Conservation (phyloP, 1,140 invertebrate genomes). For the Drosophila neocordata region DNA sequence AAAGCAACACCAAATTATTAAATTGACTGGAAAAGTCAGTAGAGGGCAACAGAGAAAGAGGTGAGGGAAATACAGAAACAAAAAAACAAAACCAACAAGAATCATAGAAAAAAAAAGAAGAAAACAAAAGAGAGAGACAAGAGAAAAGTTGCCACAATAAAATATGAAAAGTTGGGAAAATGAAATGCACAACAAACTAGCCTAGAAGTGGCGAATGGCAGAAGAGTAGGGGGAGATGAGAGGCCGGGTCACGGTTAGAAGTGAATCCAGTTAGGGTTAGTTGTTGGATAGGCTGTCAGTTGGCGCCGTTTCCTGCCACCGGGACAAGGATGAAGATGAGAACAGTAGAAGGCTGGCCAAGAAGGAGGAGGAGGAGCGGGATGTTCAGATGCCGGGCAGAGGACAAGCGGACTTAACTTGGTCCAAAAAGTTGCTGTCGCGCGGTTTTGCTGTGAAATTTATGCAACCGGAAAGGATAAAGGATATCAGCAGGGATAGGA, state of each 20-base stretch:
- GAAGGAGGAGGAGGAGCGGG: neutral
- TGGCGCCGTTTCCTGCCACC: slow-evolving; percentile 65
- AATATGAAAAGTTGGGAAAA: slow-evolving; percentile 58
- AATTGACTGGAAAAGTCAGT: slow-evolving; percentile 56
- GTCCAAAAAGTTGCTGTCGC: slow-evolving; percentile 44
- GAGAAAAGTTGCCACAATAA: slow-evolving; percentile 42
- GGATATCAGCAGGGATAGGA: slow-evolving; percentile 55
- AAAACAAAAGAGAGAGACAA: neutral
- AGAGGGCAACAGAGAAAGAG: neutral
- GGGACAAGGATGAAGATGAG: slow-evolving; percentile 44
- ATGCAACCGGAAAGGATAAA: slow-evolving; percentile 68
- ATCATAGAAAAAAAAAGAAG: slow-evolving; percentile 21
- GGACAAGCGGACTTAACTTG: slow-evolving; percentile 44
- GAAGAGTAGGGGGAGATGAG: too few species aligned
- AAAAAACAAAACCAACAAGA: slow-evolving; percentile 20
- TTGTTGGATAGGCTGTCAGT: slow-evolving; percentile 60
- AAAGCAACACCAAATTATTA: slow-evolving; percentile 59
- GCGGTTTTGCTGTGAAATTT: slow-evolving; percentile 44
- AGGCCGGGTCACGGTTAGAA: neutral
- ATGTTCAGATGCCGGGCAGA: neutral
- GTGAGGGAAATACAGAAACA: neutral
- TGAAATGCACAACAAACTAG: slow-evolving; percentile 44
- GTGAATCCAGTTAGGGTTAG: slow-evolving; percentile 53
- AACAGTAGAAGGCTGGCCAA: neutral
- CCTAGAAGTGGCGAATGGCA: neutral